Conservation (phyloP, 1,140 invertebrate genomes). For the Episyrphus balteatus region DNA sequence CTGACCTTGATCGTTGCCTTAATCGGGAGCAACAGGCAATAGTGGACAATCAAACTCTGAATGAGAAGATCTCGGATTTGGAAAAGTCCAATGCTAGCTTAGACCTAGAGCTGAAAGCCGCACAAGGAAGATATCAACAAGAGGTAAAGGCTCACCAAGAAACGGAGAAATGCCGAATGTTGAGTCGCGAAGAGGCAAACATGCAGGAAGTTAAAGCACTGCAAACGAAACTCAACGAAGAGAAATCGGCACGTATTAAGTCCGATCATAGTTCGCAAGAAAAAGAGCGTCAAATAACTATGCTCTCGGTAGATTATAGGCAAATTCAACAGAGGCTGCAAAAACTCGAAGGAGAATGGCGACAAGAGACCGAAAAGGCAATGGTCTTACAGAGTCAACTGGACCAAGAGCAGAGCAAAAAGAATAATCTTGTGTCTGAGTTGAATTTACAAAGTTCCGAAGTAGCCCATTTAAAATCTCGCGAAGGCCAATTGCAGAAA, state of each 20-base stretch:
- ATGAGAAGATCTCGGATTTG: slow-evolving; percentile 66
- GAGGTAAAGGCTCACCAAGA: slow-evolving; percentile 82
- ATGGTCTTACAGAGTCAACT: slow-evolving; percentile 70
- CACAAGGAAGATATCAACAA: slow-evolving; percentile 77
- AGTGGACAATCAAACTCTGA: slow-evolving; percentile 64
- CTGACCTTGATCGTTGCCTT: slow-evolving; percentile 61
- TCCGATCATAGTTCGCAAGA: slow-evolving; percentile 77
- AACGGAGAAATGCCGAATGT: slow-evolving; percentile 68
- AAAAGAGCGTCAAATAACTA: slow-evolving; percentile 86
- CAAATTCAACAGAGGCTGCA: slow-evolving; percentile 83
- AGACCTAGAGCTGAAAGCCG: slow-evolving; percentile 75
- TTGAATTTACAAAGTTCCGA: slow-evolving; percentile 60
- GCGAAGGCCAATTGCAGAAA: slow-evolving; percentile 61
- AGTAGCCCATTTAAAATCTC: slow-evolving; percentile 56
- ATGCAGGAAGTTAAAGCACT: slow-evolving; percentile 74
- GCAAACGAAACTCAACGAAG: slow-evolving; percentile 82
- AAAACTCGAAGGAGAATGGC: slow-evolving; percentile 79
- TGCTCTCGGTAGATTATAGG: slow-evolving; percentile 84
- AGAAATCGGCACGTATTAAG: slow-evolving; percentile 71
- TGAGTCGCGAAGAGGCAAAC: slow-evolving; percentile 84
- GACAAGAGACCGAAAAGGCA: slow-evolving; percentile 75
- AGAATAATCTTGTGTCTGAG: slow-evolving; percentile 60
- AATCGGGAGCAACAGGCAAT: slow-evolving; percentile 59
- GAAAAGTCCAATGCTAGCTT: slow-evolving; percentile 84
- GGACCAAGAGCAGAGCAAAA: slow-evolving; percentile 72